Conservation (phyloP, 2,113 vertebrate species). For the Ciconia boyciana region DNA sequence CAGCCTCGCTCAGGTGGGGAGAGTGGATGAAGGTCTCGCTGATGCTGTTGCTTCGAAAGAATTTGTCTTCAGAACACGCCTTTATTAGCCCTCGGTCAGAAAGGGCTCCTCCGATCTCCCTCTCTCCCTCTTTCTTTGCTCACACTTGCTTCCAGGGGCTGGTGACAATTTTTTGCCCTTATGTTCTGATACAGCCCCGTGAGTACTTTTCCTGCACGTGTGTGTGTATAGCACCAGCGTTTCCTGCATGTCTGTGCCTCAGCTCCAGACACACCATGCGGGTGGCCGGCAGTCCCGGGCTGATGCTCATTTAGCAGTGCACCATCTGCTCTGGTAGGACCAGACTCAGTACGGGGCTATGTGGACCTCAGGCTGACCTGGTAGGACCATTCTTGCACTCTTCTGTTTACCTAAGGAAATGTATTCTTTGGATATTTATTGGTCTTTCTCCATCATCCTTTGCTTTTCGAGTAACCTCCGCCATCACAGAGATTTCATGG, state of each 20-base stretch:
- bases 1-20: background rate
- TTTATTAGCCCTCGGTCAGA: constrained; percentile 26
- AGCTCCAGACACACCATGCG: rapidly evolving
- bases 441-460: background rate
- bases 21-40: constrained; percentile 7
- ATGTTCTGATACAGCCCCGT: background rate
- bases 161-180: background rate
- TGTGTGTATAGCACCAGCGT: background rate
- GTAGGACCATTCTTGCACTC: background rate
- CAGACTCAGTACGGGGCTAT: background rate
- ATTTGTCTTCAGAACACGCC: constrained; percentile 40
- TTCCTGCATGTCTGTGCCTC: background rate
- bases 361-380: background rate
- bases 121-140: background rate
- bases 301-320: background rate
- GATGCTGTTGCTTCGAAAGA: constrained; percentile 37
- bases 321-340: background rate
- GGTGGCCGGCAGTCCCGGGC: background rate
- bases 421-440: background rate
- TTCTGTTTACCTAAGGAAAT: background rate
- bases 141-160: background rate
- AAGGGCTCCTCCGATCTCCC: background rate
- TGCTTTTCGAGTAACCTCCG: background rate
- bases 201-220: background rate
- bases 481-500: background rate